Percentiles rank a stretch among this genome's conserved stretches.
Evolutionary conservation across 2,797 vertebrate species (phyloP).

Genomic region (Betta splendens): DNA sequence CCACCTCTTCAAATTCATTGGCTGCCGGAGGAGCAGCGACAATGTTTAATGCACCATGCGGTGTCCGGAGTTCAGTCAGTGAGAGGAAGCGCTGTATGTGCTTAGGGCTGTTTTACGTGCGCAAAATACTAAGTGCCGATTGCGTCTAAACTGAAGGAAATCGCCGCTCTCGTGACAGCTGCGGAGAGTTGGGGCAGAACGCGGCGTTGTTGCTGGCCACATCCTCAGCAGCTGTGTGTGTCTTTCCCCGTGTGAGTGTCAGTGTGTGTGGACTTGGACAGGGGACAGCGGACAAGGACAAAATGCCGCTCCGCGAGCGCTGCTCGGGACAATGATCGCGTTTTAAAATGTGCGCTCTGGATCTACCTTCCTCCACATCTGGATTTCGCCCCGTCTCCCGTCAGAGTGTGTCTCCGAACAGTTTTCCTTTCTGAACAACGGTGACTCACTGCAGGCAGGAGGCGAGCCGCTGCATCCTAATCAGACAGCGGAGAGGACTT

Average conservation of each 20-base stretch:
- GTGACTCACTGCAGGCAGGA: slow-evolving; percentile 81
- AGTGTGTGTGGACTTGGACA: slow-evolving; percentile 71
- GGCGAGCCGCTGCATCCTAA: slow-evolving; percentile 81
- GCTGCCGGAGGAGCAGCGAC: slow-evolving; percentile 90
- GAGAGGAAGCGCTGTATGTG: slow-evolving; percentile 74
- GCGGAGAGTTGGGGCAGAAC: slow-evolving; percentile 34
- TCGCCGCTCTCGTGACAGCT: slow-evolving; percentile 22
- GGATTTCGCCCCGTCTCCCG: slow-evolving; percentile 52
- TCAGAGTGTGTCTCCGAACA: slow-evolving; percentile 51
- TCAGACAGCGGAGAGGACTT: slow-evolving; percentile 77
- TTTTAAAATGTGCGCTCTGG: slow-evolving; percentile 62
- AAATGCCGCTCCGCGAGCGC: slow-evolving; percentile 65
- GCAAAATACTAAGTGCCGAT: slow-evolving; percentile 54
- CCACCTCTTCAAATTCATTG: slow-evolving; percentile 81
- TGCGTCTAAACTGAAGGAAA: slow-evolving; percentile 28
- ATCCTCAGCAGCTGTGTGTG: slow-evolving; percentile 48
- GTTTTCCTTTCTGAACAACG: slow-evolving; percentile 57
- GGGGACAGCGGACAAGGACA: slow-evolving; percentile 78
- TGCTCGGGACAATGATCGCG: slow-evolving; percentile 44
- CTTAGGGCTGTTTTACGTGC: slow-evolving; percentile 61
- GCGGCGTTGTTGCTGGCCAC: slow-evolving; percentile 55
- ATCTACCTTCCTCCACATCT: slow-evolving; percentile 66
- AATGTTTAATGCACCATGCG: slow-evolving; percentile 98
- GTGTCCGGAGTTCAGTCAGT: slow-evolving; percentile 91
- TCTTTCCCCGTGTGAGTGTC: slow-evolving; percentile 21